Conservation (phyloP, 1,140 invertebrate species). For the Diachasmimorpha longicaudata region DNA sequence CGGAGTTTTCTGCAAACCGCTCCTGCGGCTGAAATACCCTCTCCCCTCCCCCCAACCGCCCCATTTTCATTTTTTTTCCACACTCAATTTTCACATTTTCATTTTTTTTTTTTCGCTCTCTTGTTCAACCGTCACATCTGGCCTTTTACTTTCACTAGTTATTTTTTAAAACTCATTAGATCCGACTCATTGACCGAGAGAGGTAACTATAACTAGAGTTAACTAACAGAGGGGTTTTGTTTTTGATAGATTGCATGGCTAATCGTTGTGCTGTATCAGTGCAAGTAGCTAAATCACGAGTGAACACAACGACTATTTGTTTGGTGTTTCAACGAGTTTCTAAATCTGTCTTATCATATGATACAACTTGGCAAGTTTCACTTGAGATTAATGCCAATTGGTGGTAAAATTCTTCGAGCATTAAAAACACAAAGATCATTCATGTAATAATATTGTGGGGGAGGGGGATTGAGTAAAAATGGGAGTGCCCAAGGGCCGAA, state of each 20-base stretch:
- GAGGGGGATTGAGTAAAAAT: too few species aligned
- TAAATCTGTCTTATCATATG: neutral
- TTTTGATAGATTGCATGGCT: slow-evolving; percentile 19
- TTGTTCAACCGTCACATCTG: neutral
- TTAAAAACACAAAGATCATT: too few species aligned
- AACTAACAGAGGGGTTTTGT: neutral
- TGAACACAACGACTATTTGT: slow-evolving; percentile 8
- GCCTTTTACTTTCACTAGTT: slow-evolving; percentile 24
- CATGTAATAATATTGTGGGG: too few species aligned
- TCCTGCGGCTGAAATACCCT: slow-evolving; percentile 5
- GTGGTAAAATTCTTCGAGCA: neutral
- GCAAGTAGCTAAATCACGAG: slow-evolving; percentile 15
- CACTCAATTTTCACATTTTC: neutral
- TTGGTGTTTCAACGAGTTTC: slow-evolving; percentile 7
- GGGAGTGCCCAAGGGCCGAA: too few species aligned
- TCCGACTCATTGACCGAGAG: neutral
- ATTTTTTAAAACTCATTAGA: slow-evolving; percentile 7
- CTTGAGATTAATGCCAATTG: neutral
- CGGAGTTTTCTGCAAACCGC: slow-evolving; percentile 1
- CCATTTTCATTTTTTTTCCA: neutral
- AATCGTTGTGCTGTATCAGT: slow-evolving; percentile 20
- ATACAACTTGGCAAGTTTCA: neutral
- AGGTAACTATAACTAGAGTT: neutral
- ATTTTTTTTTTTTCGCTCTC: neutral
- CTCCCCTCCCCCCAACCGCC: neutral